Percentiles rank a stretch among this genome's conserved stretches.
Conservation (phyloP, 2,797 vertebrate species). For the Apogon hyalosoma region DNA sequence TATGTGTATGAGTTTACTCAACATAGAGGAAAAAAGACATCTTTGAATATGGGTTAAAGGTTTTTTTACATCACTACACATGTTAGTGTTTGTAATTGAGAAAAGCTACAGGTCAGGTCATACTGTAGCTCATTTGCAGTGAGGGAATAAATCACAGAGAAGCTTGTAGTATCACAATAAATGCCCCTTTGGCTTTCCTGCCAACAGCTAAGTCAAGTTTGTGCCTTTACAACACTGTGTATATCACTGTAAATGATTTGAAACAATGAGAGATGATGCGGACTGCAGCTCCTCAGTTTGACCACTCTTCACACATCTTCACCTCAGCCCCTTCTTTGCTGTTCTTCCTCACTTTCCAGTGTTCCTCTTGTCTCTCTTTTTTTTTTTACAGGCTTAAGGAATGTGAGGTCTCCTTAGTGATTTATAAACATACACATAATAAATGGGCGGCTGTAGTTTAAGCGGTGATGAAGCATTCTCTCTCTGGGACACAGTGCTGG, state of each 20-base stretch:
- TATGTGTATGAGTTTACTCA: too few relatives aligned
- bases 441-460: constrained; percentile 94
- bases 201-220: background rate
- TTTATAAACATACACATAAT: constrained; percentile 99
- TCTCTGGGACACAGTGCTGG: constrained; percentile 86
- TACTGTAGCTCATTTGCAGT: constrained; percentile 1
- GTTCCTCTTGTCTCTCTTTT: constrained; percentile 42
- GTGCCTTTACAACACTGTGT: constrained; percentile 6
- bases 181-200: background rate
- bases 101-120: background rate
- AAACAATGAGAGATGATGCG: constrained; percentile 27
- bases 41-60: too few relatives aligned
- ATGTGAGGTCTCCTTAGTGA: constrained; percentile 91
- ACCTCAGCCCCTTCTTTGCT: constrained; percentile 21
- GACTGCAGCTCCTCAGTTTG: constrained; percentile 30
- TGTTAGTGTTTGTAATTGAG: background rate
- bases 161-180: background rate
- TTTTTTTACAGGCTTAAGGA: constrained; percentile 79
- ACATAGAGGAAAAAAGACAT: too few relatives aligned
- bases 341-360: constrained; percentile 43
- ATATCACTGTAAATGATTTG: constrained; percentile 10
- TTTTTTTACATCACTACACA: background rate
- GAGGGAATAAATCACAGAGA: constrained; percentile 1
- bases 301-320: constrained; percentile 55
- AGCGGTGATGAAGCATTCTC: constrained; percentile 93